phyloP scores from a whole-genome alignment of 2,113 vertebrate species.

The Diadophis punctatus region DNA sequence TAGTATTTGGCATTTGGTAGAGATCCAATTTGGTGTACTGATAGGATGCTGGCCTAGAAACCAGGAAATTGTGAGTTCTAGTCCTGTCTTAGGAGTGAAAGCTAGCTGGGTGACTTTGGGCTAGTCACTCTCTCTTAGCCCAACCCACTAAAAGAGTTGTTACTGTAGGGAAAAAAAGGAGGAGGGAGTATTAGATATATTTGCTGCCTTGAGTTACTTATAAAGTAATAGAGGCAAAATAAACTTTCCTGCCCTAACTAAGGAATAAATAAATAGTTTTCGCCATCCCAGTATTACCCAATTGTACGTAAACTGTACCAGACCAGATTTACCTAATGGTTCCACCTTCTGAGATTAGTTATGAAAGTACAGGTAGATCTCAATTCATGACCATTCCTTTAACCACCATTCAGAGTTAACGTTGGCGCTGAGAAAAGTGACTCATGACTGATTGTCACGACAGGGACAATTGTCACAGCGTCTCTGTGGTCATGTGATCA shows the following conservation, averaged over 20 bases:
- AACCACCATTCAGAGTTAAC: not conserved
- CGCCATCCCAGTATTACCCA: not conserved
- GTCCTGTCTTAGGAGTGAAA: not conserved
- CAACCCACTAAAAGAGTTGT: not conserved
- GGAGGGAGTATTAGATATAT: not conserved
- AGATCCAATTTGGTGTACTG: not conserved
- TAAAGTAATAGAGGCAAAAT: not conserved
- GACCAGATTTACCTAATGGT: not conserved
- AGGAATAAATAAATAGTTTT: not conserved
- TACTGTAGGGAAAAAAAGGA: not conserved
- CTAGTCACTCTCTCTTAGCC: not conserved
- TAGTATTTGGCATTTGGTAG: not conserved
- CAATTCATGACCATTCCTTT: not conserved
- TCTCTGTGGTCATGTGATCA: not conserved
- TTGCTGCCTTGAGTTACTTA: not conserved
- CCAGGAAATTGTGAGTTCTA: not conserved
- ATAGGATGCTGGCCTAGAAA: not conserved
- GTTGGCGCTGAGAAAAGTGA: not conserved
- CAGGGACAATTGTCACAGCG: not conserved
- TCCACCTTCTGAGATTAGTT: not conserved
- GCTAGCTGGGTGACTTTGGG: not conserved
- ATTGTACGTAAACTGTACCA: not conserved
- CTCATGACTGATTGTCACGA: not conserved
- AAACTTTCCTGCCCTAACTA: not conserved
- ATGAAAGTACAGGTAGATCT: not conserved